Base-by-base conservation (phyloP, 2,888 invertebrate species). In the Dendrolimus houi region DNA sequence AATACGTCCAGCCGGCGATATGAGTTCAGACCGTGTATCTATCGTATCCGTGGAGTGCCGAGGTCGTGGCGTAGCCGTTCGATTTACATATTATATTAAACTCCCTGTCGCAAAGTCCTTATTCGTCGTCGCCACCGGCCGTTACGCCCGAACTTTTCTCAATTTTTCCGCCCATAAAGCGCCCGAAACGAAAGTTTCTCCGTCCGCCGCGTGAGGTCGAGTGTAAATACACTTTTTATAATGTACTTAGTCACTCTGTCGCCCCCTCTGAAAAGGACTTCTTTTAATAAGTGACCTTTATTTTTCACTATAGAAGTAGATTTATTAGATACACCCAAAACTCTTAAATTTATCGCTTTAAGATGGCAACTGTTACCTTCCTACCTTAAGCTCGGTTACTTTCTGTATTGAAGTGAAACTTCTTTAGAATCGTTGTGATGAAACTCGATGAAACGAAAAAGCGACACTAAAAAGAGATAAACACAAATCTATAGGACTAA, bases 61-160 rank as follows among this genome's bases (percentile, higher is more conserved):
- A 87, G 85, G 83, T 85, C 87, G 83, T 81, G 75, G 74, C 77
- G 80, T 76, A 77, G 79, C 79, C 85, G 81, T 86, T 85, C 84
- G 85, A 90, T 90, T 89, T 89, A 85, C 90, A 90, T 90, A 88
- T 89, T 90, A 90, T 90, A 90, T 90, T 90, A 90, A 90, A 90
- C 72, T 83, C 81, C 69, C 76, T 85, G 77, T 72, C 78, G 79
- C 71, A 73, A 70, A 69, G 78, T 78, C 82, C 79, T 78, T 73
- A 75, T 74, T 76, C 77, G 77, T 79, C 81, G 76, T 77, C 81
- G 82, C 85, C 81, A 84, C 85, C 87, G 88, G 85, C 88, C 87
- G 88, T 88, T 87, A 87, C 86, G 85, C 81, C 83, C 79, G 77
- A 89, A 89, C 90, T 90, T 90, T 90, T 88, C 88, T 81, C 86